Conservation (phyloP, 2,888 invertebrate genomes). For the Drosophila pseudotalamancana region DNA sequence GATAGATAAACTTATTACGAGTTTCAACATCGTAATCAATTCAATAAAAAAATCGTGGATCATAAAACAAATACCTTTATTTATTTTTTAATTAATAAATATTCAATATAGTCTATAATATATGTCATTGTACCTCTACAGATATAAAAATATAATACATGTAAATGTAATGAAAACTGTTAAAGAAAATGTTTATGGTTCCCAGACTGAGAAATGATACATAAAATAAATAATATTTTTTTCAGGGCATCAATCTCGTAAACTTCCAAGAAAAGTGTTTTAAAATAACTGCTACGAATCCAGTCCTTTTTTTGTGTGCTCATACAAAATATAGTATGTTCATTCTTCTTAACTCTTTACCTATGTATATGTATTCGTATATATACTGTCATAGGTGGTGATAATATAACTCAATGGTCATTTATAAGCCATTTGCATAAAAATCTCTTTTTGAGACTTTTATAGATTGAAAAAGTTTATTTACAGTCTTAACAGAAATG, state of each 20-base stretch:
- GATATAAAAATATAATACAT: no score
- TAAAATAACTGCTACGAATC: not conserved
- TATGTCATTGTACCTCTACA: not conserved
- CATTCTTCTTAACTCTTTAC: constrained; percentile 10
- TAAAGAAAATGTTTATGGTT: no score
- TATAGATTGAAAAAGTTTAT: not conserved
- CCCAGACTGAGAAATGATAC: no score
- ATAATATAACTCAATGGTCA: constrained; percentile 22
- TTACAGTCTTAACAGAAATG: no score
- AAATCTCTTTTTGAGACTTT: constrained; percentile 29
- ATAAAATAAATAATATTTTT: no score
- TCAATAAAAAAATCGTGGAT: not conserved
- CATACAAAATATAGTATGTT: not conserved
- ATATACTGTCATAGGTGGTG: constrained; percentile 22
- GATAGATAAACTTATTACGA: not conserved
- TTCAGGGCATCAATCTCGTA: not conserved
- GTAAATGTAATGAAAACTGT: no score
- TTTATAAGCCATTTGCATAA: constrained; percentile 14
- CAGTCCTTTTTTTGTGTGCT: not conserved
- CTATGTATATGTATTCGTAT: not conserved
- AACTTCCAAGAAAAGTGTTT: not conserved
- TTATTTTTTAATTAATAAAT: not conserved
- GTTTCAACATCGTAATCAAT: no score
- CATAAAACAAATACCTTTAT: constrained; percentile 8
- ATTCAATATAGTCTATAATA: not conserved